Conservation (phyloP, 2,888 invertebrate genomes). For the Yponomeuta sedellus region DNA sequence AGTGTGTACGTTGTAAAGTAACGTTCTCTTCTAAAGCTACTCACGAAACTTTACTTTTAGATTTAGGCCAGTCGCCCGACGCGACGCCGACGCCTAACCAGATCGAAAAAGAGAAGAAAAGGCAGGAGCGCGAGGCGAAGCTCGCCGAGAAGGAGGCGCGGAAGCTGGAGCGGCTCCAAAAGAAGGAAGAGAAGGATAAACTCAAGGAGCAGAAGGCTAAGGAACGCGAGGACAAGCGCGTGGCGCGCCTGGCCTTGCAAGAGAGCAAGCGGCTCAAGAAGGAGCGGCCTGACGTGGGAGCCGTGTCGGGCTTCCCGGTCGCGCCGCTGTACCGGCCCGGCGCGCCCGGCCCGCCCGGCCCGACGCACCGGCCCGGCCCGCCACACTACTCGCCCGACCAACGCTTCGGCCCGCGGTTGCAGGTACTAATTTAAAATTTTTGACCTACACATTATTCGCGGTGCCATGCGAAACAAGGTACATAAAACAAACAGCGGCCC, state of each 20-base stretch:
- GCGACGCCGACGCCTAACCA: conserved; percentile 26
- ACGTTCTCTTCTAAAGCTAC: too few species aligned
- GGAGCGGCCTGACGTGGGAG: conserved; percentile 40
- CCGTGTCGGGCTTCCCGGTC: conserved; percentile 9
- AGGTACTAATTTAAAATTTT: conserved; percentile 28
- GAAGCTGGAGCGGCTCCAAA: conserved; percentile 62
- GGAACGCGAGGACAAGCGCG: conserved; percentile 63
- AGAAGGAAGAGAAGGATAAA: conserved; percentile 68
- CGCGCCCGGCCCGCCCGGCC: conserved; percentile 35
- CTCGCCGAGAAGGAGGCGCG: conserved; percentile 68
- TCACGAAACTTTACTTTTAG: neutral
- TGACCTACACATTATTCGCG: too few species aligned
- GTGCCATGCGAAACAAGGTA: too few species aligned
- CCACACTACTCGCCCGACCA: conserved; percentile 35
- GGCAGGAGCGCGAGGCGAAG: conserved; percentile 71
- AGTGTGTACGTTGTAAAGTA: too few species aligned
- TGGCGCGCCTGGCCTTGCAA: conserved; percentile 58
- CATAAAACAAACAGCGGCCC: neutral
- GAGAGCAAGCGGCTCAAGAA: conserved; percentile 61
- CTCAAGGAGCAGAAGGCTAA: conserved; percentile 66
- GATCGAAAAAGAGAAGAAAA: conserved; percentile 73
- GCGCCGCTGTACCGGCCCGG: conserved; percentile 20
- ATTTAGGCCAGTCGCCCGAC: neutral
- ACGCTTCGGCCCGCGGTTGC: conserved; percentile 47
- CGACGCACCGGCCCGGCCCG: conserved; percentile 21